Percentiles rank a stretch among this genome's conserved stretches.
These are phyloP conservation scores for Leptoclinus maculatus DNA, from an alignment of 2,797 vertebrate genomes.

Conservation along the genomic window DNA sequence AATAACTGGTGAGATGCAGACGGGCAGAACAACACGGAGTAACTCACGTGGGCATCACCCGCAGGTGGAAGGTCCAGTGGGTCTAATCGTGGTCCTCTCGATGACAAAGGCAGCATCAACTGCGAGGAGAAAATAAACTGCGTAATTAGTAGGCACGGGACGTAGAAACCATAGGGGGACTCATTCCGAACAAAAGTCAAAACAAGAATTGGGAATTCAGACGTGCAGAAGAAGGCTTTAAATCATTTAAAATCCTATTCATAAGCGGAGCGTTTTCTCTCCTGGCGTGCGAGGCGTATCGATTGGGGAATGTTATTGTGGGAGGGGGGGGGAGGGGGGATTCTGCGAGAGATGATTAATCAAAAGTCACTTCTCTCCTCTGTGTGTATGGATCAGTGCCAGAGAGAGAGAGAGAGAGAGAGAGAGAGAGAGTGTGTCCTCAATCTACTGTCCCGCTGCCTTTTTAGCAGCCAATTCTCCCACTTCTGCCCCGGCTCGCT, in stretches of 20 bases:
- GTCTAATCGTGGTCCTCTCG: slow-evolving; percentile 51
- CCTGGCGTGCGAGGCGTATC: slow-evolving; percentile 48
- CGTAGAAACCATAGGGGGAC: background rate
- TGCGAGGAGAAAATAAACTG: slow-evolving; percentile 34
- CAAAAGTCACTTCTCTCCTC: slow-evolving; percentile 60
- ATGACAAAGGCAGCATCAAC: slow-evolving; percentile 39
- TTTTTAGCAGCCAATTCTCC: slow-evolving; percentile 55
- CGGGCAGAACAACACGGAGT: slow-evolving; percentile 46
- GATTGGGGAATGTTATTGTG: slow-evolving; percentile 53
- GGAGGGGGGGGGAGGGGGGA: slow-evolving; percentile 2
- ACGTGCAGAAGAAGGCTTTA: slow-evolving; percentile 18
- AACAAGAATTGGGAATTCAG: slow-evolving; percentile 33
- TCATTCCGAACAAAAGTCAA: slow-evolving; percentile 34
- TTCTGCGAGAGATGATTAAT: slow-evolving; percentile 70
- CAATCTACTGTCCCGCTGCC: slow-evolving; percentile 48
- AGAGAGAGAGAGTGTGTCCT: slow-evolving; percentile 40
- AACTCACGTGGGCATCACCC: background rate
- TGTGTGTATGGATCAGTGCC: slow-evolving; percentile 49
- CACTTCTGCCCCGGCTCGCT: slow-evolving; percentile 17
- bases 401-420: slow-evolving; percentile 39
- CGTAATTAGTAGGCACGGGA: slow-evolving; percentile 31
- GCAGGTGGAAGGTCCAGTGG: slow-evolving; percentile 69
- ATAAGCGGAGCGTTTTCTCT: slow-evolving; percentile 38
- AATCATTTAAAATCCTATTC: slow-evolving; percentile 35
- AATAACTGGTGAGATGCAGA: slow-evolving; percentile 31